Evolutionary conservation across 1,140 invertebrate genomes (phyloP).

Genomic region (Bombus fervidus): DNA sequence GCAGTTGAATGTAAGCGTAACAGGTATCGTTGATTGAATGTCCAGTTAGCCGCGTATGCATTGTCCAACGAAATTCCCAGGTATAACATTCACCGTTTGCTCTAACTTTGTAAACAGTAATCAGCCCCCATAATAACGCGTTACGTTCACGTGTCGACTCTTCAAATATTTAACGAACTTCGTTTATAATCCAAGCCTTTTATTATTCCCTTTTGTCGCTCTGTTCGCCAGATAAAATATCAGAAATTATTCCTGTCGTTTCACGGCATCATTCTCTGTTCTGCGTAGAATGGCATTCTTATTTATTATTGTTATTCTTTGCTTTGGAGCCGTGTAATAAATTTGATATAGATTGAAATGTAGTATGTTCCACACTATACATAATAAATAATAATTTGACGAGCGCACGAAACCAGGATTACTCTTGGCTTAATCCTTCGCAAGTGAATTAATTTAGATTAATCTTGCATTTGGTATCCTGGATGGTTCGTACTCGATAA

Average conservation of each 20-base stretch:
- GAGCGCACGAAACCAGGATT: no score
- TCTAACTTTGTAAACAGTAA: conserved; percentile 32
- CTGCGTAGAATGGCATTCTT: no score
- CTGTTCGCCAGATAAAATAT: not conserved
- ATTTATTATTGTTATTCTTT: no score
- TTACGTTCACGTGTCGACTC: not conserved
- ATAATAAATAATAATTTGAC: no score
- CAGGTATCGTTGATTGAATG: conserved; percentile 18
- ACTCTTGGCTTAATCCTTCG: no score
- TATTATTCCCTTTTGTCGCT: not conserved
- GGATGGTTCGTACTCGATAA: no score
- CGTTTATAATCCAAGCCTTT: not conserved
- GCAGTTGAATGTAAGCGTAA: not conserved
- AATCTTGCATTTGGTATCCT: no score
- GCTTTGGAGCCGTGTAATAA: no score
- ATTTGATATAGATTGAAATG: no score
- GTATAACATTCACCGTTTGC: conserved; percentile 10
- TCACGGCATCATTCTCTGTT: no score
- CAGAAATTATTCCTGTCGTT: not conserved
- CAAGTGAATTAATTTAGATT: no score
- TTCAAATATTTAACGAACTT: not conserved
- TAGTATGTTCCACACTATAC: no score
- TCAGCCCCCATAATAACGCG: conserved; percentile 20
- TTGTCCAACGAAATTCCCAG: conserved; percentile 2
- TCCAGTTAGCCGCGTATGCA: not conserved